Evolutionary conservation across 2,888 invertebrate species (phyloP).

Genomic region (Neuroscelio doddi): DNA sequence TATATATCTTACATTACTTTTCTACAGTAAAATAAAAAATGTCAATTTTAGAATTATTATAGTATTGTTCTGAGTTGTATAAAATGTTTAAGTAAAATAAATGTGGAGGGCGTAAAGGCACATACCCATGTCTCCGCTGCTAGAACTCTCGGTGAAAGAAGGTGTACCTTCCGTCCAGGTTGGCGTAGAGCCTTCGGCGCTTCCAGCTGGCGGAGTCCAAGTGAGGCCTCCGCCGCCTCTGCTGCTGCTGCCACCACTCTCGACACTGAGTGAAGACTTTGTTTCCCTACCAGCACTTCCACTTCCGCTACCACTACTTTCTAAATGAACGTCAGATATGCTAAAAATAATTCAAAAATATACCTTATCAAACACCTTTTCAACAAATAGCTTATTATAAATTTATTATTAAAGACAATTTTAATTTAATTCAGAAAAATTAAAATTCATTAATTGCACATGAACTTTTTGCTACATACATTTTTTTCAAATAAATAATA

Average conservation of each 20-base stretch:
- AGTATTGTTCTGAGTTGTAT: too few relatives aligned
- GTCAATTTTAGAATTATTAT: too few relatives aligned
- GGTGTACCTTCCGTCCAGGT: constrained; percentile 99
- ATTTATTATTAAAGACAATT: too few relatives aligned
- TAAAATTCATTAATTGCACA: too few relatives aligned
- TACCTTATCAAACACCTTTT: too few relatives aligned
- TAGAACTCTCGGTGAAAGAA: constrained; percentile 97
- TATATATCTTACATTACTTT: too few relatives aligned
- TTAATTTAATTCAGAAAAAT: neutral
- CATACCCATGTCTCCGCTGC: constrained; percentile 90
- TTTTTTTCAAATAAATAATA: too few relatives aligned
- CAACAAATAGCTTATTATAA: too few relatives aligned
- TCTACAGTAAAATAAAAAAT: too few relatives aligned
- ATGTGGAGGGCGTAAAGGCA: constrained; percentile 65
- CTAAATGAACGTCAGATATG: constrained; percentile 83
- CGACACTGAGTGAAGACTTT: constrained; percentile 78
- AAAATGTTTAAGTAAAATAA: too few relatives aligned
- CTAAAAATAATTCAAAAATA: constrained; percentile 68
- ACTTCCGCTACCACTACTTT: constrained; percentile 73
- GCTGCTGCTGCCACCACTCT: constrained; percentile 76
- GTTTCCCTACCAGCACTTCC: constrained; percentile 74
- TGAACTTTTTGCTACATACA: too few relatives aligned
- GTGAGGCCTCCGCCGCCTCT: constrained; percentile 74
- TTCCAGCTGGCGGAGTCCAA: constrained; percentile 87
- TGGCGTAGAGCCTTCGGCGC: constrained; percentile 93